Base-by-base conservation (phyloP, 2,888 invertebrate species). In the Trachelus troglodyta region DNA sequence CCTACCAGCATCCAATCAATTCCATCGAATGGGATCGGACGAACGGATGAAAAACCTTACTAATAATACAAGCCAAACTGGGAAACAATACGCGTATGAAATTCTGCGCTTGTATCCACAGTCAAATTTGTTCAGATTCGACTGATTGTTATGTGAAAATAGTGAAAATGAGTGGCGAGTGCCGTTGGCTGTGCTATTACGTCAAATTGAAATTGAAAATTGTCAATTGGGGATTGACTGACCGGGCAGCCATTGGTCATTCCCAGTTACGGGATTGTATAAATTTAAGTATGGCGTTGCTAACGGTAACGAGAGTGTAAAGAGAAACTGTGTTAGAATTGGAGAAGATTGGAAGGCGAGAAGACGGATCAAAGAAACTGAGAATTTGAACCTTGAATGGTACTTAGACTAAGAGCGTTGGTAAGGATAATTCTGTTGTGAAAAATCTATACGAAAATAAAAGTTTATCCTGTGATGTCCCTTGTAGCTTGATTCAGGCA, bases 301-400 rank as follows among this genome's bases (percentile, higher is more conserved):
- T 71, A 71, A 40, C 68, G 56, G 75, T 73, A 30, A 74, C n/a
- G 15, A 69, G 73, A 15, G 33, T n/a, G 12, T 31, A 77, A 34
- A 69, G 69, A 74, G 73, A 74, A 56, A 35, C 11, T 56, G 76
- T 40, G 75, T 69, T 31, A 34, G 77, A 68, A 74, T 12, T n/a
- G 34, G 76, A 34, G 33, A 56, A 80, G 75, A 75, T 76, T 71
- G 77, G 75, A 80, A 56, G 30, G n/a, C 69, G 74, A 75, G 35
- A 74, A 76, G 77, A 37, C 1, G 23, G 23, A 74, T 69, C 74
- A 71, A 69, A 74, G 74, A 23, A 23, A 35, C 33, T 31, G 76
- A 68, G 56, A 37, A 74, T 56, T 74, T 74, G 73, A 76, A 79
- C 75, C 35, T 34, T 71, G 56, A 34, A 69, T 69, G 40, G 74